Percentiles rank a stretch among this genome's conserved stretches.
Evolutionary conservation across 2,888 invertebrate genomes (phyloP).

Genomic region (Ichneumoninae sp.): DNA sequence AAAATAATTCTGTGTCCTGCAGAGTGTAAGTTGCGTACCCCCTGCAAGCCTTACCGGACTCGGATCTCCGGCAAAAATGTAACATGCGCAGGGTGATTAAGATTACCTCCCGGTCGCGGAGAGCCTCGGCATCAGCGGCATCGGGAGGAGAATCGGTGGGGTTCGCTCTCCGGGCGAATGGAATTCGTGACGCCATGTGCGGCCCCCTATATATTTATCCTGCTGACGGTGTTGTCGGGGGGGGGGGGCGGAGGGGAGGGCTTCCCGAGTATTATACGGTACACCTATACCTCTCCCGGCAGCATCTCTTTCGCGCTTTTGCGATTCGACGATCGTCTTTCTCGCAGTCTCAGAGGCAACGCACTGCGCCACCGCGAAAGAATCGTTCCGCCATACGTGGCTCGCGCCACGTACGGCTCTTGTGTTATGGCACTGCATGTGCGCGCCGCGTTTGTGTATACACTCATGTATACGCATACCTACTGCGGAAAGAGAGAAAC

Average conservation of each 20-base stretch:
- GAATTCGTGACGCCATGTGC: slow-evolving; percentile 72
- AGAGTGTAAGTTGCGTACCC: neutral
- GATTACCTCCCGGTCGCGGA: slow-evolving; percentile 48
- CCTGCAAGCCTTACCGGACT: neutral
- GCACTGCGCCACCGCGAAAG: slow-evolving; percentile 27
- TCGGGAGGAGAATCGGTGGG: slow-evolving; percentile 17
- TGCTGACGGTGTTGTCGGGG: slow-evolving; percentile 55
- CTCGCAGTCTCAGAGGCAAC: slow-evolving; percentile 25
- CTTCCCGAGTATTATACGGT: slow-evolving; percentile 20
- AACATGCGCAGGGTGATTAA: slow-evolving; percentile 62
- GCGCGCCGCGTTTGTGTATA: neutral
- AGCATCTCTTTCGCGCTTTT: slow-evolving; percentile 3
- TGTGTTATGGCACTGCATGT: slow-evolving; percentile 37
- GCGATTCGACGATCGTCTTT: slow-evolving; percentile 19
- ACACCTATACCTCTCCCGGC: neutral
- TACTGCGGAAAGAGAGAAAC: slow-evolving; percentile 31
- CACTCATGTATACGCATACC: slow-evolving; percentile 8
- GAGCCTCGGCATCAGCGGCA: slow-evolving; percentile 17
- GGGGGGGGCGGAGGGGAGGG: slow-evolving; percentile 29
- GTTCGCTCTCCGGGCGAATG: slow-evolving; percentile 48
- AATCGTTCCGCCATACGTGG: slow-evolving; percentile 3
- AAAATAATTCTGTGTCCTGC: neutral
- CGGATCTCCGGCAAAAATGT: slow-evolving; percentile 55
- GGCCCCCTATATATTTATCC: slow-evolving; percentile 66
- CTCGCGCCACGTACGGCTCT: slow-evolving; percentile 36